These are phyloP conservation scores for Alcis repandata DNA, from an alignment of 2,888 invertebrate species.

Conservation along the genomic window DNA sequence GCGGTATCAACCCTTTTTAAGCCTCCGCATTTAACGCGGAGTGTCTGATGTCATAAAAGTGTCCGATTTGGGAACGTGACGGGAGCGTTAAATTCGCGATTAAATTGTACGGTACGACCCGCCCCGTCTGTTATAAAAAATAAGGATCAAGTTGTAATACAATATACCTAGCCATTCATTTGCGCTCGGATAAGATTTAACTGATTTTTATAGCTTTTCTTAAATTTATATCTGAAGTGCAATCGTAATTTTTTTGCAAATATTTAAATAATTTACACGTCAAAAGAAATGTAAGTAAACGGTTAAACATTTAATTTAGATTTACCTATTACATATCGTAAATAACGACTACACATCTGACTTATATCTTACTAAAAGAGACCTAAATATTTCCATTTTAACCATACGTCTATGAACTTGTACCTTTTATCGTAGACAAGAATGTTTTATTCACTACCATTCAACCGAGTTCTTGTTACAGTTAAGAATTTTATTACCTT, in stretches of 20 bases:
- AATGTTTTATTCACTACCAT: conserved; percentile 47
- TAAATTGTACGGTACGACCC: conserved; percentile 76
- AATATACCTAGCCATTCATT: conserved; percentile 48
- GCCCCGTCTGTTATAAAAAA: conserved; percentile 63
- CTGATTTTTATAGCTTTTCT: conserved; percentile 2
- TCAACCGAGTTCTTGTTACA: conserved; percentile 45
- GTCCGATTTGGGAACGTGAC: conserved; percentile 83
- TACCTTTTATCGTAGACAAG: conserved; percentile 17
- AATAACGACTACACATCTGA: too few relatives aligned
- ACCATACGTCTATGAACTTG: background rate
- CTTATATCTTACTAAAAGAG: too few relatives aligned
- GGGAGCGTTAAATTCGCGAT: conserved; percentile 76
- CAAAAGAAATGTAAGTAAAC: too few relatives aligned
- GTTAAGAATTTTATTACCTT: conserved; percentile 50
- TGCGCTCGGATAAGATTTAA: conserved; percentile 10
- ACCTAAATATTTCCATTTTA: background rate
- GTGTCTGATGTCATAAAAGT: conserved; percentile 85
- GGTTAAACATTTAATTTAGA: too few relatives aligned
- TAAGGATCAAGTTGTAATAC: conserved; percentile 65
- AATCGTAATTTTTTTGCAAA: background rate
- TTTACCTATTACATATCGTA: too few relatives aligned
- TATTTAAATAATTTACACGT: background rate
- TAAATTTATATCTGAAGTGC: conserved; percentile 6
- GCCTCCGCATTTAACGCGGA: conserved; percentile 83
- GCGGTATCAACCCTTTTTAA: conserved; percentile 86